Percentiles rank a stretch among this genome's conserved stretches.
Conservation (phyloP, 2,797 vertebrate genomes). For the Alca torda region DNA sequence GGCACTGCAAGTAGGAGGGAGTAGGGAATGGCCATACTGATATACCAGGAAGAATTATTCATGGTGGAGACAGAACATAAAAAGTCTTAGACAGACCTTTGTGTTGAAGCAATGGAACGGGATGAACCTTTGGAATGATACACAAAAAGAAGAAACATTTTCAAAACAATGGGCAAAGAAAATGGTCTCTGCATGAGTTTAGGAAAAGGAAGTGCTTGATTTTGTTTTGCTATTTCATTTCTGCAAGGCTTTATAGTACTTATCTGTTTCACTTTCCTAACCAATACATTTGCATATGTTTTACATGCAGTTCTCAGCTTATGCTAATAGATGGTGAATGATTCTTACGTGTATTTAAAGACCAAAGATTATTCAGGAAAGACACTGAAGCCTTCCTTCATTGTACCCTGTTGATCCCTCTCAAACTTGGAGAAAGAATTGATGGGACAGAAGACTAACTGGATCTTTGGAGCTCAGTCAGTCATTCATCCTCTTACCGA, state of each 20-base stretch:
- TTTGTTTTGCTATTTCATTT: neutral
- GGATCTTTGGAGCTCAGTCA: neutral
- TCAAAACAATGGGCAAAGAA: neutral
- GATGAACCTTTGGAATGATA: neutral
- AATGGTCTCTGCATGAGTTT: neutral
- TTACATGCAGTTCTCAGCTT: accelerated
- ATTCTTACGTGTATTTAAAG: neutral
- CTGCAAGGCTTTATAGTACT: neutral
- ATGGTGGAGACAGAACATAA: neutral
- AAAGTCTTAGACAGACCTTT: neutral
- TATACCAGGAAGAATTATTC: neutral
- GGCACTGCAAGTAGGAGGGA: neutral
- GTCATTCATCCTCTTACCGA: neutral
- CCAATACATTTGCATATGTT: neutral
- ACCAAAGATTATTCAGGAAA: neutral
- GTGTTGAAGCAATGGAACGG: neutral
- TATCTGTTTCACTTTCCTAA: neutral
- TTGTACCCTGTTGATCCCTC: neutral
- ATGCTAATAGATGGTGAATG: neutral
- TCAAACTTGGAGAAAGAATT: neutral
- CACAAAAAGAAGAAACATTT: neutral
- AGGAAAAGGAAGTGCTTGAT: neutral
- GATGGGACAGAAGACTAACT: neutral
- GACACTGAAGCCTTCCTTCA: neutral
- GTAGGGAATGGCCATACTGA: neutral